Percentiles rank a stretch among this genome's conserved stretches.
Conservation (phyloP, 2,888 invertebrate genomes). For the Leucophenga maculata region DNA sequence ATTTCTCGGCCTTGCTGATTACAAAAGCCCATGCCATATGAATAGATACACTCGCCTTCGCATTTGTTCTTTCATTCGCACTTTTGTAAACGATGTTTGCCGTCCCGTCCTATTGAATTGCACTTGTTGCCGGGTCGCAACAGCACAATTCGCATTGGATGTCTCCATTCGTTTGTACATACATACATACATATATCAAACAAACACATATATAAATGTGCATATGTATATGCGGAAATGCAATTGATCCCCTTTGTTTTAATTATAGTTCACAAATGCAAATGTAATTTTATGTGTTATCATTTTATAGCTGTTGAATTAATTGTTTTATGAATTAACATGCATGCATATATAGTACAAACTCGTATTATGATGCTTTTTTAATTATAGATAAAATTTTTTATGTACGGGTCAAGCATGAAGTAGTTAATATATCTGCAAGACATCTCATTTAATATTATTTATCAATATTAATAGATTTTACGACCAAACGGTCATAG, state of each 20-base stretch:
- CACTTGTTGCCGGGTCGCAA: constrained; percentile 13
- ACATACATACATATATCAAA: no score
- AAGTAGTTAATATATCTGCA: no score
- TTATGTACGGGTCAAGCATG: no score
- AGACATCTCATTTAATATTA: no score
- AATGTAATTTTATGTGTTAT: no score
- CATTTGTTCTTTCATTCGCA: neutral
- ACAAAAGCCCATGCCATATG: neutral
- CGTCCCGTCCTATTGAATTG: neutral
- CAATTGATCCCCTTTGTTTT: constrained; percentile 15
- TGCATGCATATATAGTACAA: no score
- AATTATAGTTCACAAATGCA: constrained; percentile 17
- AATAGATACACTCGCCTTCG: neutral
- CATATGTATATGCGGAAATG: constrained; percentile 4
- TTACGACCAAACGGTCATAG: no score
- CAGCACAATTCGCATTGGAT: neutral
- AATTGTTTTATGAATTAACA: no score
- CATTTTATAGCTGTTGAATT: no score
- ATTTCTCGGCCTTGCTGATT: constrained; percentile 22
- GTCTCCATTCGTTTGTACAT: neutral
- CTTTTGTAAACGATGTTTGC: neutral
- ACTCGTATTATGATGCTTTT: neutral
- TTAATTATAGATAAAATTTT: no score
- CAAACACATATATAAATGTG: no score
- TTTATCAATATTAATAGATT: no score